Conservation (phyloP, 1,140 invertebrate genomes). For the Sweltsa coloradensis region DNA sequence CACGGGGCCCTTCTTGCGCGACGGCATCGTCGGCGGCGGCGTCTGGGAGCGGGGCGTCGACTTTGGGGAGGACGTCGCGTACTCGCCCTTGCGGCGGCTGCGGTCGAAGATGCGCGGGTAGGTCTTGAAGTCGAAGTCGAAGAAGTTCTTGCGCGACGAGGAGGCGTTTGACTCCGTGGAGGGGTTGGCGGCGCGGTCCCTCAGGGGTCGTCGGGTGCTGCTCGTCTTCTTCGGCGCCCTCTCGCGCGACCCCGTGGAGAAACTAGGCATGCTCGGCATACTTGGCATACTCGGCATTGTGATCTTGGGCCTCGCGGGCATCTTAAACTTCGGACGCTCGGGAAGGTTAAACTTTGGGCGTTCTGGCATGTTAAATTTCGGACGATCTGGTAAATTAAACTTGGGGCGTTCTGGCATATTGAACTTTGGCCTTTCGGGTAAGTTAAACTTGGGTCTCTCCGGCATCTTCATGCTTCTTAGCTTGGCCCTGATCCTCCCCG, state of each 20-base stretch:
- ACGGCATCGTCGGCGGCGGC: conserved; percentile 27
- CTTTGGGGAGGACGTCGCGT: conserved; percentile 26
- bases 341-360: conserved; percentile 39
- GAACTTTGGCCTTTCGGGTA: conserved; percentile 14
- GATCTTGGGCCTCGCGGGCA: conserved; percentile 45
- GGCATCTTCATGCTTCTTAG: conserved; percentile 26
- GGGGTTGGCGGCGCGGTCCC: conserved; percentile 11
- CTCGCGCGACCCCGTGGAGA: background rate
- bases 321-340: conserved; percentile 42
- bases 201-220: conserved; percentile 17
- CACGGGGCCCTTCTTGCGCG: conserved; percentile 29
- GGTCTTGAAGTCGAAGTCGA: conserved; percentile 58
- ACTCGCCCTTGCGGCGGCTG: conserved; percentile 34
- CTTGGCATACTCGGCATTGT: conserved; percentile 43
- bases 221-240: conserved; percentile 14
- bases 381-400: conserved; percentile 34
- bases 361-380: conserved; percentile 29
- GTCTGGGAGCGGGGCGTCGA: conserved; percentile 22
- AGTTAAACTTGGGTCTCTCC: conserved; percentile 18
- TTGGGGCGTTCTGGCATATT: conserved; percentile 30
- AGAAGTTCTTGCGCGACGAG: conserved; percentile 36
- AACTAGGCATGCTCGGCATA: conserved; percentile 29
- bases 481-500: conserved; percentile 29
- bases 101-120: conserved; percentile 60
- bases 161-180: conserved; percentile 34